A percentile compares a stretch with the other conserved stretches of the same genome.
Conservation (phyloP, 1,140 invertebrate species). For the Rhyacophila brunnea region DNA sequence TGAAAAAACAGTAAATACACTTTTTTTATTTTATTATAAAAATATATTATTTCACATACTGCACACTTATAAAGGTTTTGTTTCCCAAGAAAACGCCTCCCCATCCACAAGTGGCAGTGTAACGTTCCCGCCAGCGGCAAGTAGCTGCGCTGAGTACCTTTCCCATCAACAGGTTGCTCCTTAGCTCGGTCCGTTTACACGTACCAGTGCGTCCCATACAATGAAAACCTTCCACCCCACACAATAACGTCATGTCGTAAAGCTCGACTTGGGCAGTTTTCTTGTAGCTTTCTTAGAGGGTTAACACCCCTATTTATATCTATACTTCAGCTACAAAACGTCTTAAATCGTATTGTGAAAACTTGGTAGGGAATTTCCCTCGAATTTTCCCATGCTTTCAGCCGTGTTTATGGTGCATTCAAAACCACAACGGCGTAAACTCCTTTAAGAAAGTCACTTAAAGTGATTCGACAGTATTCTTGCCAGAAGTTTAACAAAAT, state of each 20-base stretch:
- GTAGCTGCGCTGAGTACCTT: conserved; percentile 24
- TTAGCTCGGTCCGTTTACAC: conserved; percentile 9
- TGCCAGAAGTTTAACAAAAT: no score
- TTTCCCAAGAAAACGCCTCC: conserved; percentile 32
- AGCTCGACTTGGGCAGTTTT: background rate
- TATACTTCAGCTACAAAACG: background rate
- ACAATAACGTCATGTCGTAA: no score
- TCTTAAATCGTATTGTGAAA: background rate
- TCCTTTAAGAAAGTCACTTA: background rate
- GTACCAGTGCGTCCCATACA: conserved; percentile 1
- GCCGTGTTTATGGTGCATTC: no score
- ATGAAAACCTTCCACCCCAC: background rate
- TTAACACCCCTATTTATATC: background rate
- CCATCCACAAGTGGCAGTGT: conserved; percentile 25
- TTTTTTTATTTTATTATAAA: no score
- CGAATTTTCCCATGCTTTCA: background rate
- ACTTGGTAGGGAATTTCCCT: background rate
- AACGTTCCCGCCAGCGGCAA: background rate
- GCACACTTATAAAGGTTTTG: conserved; percentile 21
- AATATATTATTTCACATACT: no score
- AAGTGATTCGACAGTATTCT: no score
- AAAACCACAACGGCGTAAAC: background rate
- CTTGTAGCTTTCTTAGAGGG: conserved; percentile 17
- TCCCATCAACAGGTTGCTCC: conserved; percentile 19
- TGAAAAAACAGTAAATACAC: no score